A percentile compares a stretch with the other conserved stretches of the same genome.
Conservation (phyloP, 2,797 vertebrate genomes). For the Ficedula albicollis region DNA sequence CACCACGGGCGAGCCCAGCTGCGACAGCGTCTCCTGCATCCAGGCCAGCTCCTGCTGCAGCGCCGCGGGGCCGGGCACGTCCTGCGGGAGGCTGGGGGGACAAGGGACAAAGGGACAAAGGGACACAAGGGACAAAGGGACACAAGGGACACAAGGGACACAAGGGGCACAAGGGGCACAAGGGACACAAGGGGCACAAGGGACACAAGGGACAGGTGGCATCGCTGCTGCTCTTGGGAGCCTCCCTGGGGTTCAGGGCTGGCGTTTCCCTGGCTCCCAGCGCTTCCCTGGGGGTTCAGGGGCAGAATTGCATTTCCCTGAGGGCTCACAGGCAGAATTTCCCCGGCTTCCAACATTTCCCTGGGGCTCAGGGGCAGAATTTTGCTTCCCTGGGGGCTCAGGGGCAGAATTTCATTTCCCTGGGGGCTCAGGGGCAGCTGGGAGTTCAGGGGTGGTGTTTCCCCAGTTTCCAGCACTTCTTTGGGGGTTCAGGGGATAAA, state of each 20-base stretch:
- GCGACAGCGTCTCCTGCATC: conserved; percentile 93
- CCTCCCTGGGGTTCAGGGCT: neutral
- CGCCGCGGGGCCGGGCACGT: conserved; percentile 86
- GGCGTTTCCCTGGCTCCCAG: neutral
- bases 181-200: neutral
- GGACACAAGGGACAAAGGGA: neutral
- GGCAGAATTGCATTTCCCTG: too few species aligned
- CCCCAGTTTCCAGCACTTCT: too few species aligned
- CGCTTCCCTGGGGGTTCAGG: too few species aligned
- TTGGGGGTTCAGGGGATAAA: too few species aligned
- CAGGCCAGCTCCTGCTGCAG: conserved; percentile 90
- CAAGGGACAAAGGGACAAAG: neutral
- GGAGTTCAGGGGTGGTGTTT: too few species aligned
- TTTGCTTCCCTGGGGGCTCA: neutral
- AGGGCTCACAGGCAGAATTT: neutral
- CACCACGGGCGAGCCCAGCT: conserved; percentile 90
- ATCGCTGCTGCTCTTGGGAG: neutral
- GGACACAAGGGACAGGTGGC: neutral
- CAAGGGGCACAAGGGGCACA: too few species aligned
- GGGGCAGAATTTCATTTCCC: too few species aligned
- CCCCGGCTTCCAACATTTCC: too few species aligned
- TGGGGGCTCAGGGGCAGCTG: too few species aligned
- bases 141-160: neutral
- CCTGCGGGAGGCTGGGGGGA: conserved; percentile 81
- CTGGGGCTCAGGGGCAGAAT: too few species aligned